phyloP scores from a whole-genome alignment of 2,113 vertebrate species.

The Chamaea fasciata region DNA sequence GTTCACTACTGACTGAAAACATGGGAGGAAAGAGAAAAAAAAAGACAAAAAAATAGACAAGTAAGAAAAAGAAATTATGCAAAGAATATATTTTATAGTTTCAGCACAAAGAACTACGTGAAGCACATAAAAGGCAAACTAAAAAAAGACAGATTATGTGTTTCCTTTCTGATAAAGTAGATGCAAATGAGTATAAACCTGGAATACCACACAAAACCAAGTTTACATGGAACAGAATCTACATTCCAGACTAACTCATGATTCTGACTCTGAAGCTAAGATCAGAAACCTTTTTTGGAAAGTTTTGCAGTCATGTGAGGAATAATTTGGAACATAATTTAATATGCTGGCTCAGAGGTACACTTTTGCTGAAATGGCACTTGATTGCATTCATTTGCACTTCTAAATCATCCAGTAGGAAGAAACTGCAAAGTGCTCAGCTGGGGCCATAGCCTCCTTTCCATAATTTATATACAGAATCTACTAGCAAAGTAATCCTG shows the following conservation, averaged over 20 bases:
- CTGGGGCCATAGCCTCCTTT: background rate
- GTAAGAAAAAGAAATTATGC: background rate
- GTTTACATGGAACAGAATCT: background rate
- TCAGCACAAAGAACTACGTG: background rate
- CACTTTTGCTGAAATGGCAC: background rate
- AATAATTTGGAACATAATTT: background rate
- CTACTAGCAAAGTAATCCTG: background rate
- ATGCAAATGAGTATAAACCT: background rate
- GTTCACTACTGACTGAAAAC: slow-evolving; percentile 93
- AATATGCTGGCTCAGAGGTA: background rate
- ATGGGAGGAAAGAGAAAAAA: slow-evolving; percentile 32
- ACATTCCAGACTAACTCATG: background rate
- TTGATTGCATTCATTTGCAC: background rate
- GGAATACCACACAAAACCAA: background rate
- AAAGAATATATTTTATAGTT: background rate
- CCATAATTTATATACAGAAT: background rate
- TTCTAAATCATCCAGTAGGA: background rate
- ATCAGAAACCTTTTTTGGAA: background rate
- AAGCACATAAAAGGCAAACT: background rate
- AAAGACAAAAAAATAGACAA: background rate
- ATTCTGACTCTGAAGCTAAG: background rate
- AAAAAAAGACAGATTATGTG: background rate
- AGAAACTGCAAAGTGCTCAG: background rate
- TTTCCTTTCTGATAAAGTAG: background rate
- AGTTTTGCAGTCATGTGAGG: background rate